Evolutionary conservation across 2,113 vertebrate genomes (phyloP).

Genomic region (Poeciliopsis prolifica): DNA sequence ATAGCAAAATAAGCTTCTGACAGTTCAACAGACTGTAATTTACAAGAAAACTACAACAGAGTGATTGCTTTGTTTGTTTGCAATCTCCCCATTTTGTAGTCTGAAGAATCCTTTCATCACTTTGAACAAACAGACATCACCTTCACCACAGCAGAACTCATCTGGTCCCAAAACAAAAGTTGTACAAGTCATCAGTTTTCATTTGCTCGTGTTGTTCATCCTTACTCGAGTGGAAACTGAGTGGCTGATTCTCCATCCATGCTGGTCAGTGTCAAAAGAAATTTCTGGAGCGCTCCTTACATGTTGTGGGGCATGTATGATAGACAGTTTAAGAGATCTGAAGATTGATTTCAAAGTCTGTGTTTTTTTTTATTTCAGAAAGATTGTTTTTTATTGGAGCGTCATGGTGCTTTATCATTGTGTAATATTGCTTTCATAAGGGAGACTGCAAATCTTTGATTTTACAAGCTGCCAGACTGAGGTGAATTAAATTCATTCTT

Average conservation of each 20-base stretch:
- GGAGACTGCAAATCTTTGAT: neutral
- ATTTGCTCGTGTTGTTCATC: slow-evolving; percentile 30
- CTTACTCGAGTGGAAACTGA: slow-evolving; percentile 41
- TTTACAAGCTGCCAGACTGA: neutral
- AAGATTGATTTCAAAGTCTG: neutral
- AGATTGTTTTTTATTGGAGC: too few relatives aligned
- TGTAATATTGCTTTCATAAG: neutral
- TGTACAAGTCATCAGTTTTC: neutral
- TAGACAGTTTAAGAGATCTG: too few relatives aligned
- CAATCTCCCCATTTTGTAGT: neutral
- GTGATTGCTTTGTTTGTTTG: neutral
- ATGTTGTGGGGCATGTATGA: neutral
- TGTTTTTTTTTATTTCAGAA: too few relatives aligned
- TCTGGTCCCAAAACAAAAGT: neutral
- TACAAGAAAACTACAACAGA: too few relatives aligned
- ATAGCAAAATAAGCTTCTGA: neutral
- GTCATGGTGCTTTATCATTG: neutral
- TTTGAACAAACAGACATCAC: neutral
- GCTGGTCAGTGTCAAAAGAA: neutral
- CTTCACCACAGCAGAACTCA: neutral
- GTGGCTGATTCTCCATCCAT: slow-evolving; percentile 19
- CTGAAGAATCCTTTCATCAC: neutral
- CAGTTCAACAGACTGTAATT: too few relatives aligned
- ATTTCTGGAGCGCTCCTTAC: neutral
- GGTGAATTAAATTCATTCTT: neutral